Conservation (phyloP, 1,140 invertebrate genomes). For the Polypedilum pembai region DNA sequence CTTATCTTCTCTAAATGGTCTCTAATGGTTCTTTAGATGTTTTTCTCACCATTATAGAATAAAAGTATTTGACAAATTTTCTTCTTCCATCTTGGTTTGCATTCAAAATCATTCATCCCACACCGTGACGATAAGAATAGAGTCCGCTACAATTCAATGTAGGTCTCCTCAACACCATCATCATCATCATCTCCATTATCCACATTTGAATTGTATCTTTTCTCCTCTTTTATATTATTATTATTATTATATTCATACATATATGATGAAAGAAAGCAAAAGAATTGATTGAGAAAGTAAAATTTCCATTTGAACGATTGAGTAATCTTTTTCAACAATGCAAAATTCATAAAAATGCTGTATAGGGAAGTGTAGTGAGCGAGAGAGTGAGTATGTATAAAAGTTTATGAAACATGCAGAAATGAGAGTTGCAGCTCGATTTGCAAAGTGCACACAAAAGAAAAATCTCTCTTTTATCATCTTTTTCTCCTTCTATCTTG, state of each 20-base stretch:
- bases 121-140: background rate
- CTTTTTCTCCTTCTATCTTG: background rate
- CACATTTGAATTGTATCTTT: background rate
- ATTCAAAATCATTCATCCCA: slow-evolving; percentile 5
- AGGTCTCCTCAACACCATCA: background rate
- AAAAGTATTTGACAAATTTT: no score
- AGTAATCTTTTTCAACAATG: slow-evolving; percentile 7
- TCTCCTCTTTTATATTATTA: no score
- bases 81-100: background rate
- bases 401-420: background rate
- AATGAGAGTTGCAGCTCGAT: background rate
- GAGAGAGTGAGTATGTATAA: background rate
- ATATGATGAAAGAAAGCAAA: background rate
- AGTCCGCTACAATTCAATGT: background rate
- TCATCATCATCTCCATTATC: slow-evolving; percentile 5
- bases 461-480: slow-evolving; percentile 3
- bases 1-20: no score
- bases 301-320: slow-evolving; percentile 18
- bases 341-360: background rate
- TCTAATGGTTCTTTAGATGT: no score
- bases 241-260: background rate
- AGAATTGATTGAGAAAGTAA: slow-evolving; percentile 7
- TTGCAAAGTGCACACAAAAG: slow-evolving; percentile 18
- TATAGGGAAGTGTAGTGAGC: background rate
- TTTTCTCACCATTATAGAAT: no score